These are phyloP conservation scores for Tetragonula carbonaria DNA, from an alignment of 2,888 invertebrate genomes.

Conservation along the genomic window DNA sequence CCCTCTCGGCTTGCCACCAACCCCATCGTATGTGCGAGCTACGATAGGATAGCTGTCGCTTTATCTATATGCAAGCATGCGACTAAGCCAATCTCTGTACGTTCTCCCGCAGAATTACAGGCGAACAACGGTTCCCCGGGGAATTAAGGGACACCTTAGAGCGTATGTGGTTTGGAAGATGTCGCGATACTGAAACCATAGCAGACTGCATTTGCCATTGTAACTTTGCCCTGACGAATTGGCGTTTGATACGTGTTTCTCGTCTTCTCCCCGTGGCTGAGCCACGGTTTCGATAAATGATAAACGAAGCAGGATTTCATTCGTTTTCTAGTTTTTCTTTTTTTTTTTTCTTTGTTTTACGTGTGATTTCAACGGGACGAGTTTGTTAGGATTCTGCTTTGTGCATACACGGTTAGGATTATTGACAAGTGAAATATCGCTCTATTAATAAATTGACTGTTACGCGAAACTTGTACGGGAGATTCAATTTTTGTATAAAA, in stretches of 20 bases:
- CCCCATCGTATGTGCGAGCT: slow-evolving; percentile 44
- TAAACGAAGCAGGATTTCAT: not conserved
- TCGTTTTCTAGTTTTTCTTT: not conserved
- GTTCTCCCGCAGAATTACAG: slow-evolving; percentile 73
- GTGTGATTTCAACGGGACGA: too few relatives aligned
- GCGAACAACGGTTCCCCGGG: slow-evolving; percentile 69
- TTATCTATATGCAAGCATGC: slow-evolving; percentile 73
- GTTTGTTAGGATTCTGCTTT: too few relatives aligned
- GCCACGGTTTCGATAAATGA: not conserved
- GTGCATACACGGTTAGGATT: too few relatives aligned
- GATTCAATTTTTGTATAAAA: too few relatives aligned
- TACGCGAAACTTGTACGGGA: too few relatives aligned
- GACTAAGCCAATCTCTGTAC: slow-evolving; percentile 75
- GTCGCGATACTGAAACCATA: slow-evolving; percentile 63
- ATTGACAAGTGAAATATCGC: too few relatives aligned
- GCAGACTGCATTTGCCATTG: slow-evolving; percentile 54
- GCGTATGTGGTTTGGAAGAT: slow-evolving; percentile 67
- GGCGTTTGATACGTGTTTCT: slow-evolving; percentile 23
- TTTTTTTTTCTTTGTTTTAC: too few relatives aligned
- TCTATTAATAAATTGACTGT: too few relatives aligned
- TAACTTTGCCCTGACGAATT: slow-evolving; percentile 53
- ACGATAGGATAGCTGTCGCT: slow-evolving; percentile 63
- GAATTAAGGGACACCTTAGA: slow-evolving; percentile 72
- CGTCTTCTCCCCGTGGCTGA: not conserved
- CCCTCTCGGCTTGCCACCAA: slow-evolving; percentile 39